phyloP scores from a whole-genome alignment of 2,113 vertebrate species.

The Anhinga rufa region DNA sequence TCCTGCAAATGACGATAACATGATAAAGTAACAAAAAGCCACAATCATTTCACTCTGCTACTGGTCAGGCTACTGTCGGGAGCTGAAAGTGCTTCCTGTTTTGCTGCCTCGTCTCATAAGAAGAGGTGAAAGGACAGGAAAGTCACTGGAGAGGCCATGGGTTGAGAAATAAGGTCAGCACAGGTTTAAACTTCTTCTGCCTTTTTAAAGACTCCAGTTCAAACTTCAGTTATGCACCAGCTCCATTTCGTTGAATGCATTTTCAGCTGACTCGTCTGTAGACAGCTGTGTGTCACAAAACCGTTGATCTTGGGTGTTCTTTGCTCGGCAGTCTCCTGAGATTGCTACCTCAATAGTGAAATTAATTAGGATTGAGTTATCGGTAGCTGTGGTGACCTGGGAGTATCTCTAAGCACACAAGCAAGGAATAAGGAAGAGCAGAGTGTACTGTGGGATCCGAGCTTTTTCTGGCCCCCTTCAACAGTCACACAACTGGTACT shows the following conservation, averaged over 20 bases:
- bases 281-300: neutral
- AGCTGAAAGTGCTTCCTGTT: neutral
- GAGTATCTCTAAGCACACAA: neutral
- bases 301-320: neutral
- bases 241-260: neutral
- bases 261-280: neutral
- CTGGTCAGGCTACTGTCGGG: neutral
- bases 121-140: neutral
- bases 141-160: neutral
- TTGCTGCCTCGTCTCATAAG: neutral
- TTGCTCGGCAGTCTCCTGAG: neutral
- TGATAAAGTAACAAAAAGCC: neutral
- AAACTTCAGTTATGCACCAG: neutral
- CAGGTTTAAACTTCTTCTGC: neutral
- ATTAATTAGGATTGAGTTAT: neutral
- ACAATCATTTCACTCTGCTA: neutral
- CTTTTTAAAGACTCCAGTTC: neutral
- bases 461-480: neutral
- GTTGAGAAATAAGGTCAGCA: neutral
- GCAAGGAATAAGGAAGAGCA: neutral
- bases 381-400: neutral
- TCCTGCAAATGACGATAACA: neutral
- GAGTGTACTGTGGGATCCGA: neutral
- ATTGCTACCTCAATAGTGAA: neutral
- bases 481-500: neutral